These are phyloP conservation scores for Scaptodrosophila latifasciaeformis DNA, from an alignment of 2,888 invertebrate genomes.

Conservation along the genomic window DNA sequence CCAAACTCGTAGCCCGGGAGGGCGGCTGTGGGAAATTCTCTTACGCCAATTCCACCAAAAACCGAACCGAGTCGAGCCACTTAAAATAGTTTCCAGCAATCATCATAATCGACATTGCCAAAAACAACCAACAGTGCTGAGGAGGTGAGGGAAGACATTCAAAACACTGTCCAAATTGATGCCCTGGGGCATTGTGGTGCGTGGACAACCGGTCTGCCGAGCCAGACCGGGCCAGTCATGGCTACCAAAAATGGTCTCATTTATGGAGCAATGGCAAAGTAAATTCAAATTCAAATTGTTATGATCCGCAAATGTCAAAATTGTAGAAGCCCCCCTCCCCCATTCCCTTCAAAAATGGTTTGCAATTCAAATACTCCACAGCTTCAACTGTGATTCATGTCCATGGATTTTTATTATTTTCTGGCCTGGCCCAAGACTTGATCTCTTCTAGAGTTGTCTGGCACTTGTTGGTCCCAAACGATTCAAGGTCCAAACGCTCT, in stretches of 20 bases:
- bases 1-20: constrained; percentile 1
- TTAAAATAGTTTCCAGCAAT: constrained; percentile 52
- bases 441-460: background rate
- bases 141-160: constrained; percentile 6
- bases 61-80: constrained; percentile 37
- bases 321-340: constrained; percentile 26
- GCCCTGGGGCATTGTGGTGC: constrained; percentile 66
- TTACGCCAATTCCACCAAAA: constrained; percentile 26
- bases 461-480: background rate
- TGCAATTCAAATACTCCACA: constrained; percentile 35
- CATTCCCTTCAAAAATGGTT: constrained; percentile 21
- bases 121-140: constrained; percentile 8
- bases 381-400: constrained; percentile 16
- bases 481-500: constrained; percentile 47
- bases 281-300: constrained; percentile 71
- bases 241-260: constrained; percentile 62
- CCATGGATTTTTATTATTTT: constrained; percentile 37
- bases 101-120: constrained; percentile 21
- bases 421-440: background rate
- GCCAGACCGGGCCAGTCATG: background rate
- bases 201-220: background rate
- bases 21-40: constrained; percentile 33
- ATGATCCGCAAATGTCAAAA: constrained; percentile 75
- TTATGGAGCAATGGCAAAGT: constrained; percentile 40
- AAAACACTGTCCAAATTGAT: constrained; percentile 70